phyloP scores from a whole-genome alignment of 2,113 vertebrate genomes.

The Hiodon tergisus region DNA sequence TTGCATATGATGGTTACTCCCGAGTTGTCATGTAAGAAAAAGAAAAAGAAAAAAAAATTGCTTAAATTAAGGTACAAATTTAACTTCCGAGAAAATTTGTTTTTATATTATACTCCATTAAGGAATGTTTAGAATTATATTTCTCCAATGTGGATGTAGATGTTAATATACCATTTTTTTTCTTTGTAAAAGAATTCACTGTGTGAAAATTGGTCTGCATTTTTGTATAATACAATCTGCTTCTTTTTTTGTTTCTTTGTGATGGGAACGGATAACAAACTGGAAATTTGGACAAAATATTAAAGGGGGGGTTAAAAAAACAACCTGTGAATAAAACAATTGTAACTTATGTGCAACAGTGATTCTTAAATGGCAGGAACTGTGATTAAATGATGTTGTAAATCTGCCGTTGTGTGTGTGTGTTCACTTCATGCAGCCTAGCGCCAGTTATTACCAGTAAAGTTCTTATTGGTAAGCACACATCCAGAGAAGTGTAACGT shows the following conservation, averaged over 20 bases:
- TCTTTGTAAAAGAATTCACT: constrained; percentile 82
- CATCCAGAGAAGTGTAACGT: too few relatives aligned
- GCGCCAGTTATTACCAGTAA: too few relatives aligned
- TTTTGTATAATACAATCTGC: constrained; percentile 82
- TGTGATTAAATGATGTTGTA: constrained; percentile 69
- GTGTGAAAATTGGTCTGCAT: constrained; percentile 83
- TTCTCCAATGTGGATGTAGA: constrained; percentile 82
- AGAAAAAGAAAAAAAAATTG: constrained; percentile 55
- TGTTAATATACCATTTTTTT: constrained; percentile 72
- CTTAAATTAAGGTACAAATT: constrained; percentile 79
- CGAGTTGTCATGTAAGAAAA: constrained; percentile 62
- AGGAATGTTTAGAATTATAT: constrained; percentile 81
- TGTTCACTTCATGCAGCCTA: too few relatives aligned
- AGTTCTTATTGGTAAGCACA: too few relatives aligned
- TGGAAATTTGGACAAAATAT: constrained; percentile 61
- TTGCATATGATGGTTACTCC: constrained; percentile 67
- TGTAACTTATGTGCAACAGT: constrained; percentile 72
- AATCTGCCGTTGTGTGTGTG: not conserved
- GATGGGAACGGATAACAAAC: constrained; percentile 59
- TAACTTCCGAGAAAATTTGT: constrained; percentile 68
- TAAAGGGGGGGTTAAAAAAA: constrained; percentile 58
- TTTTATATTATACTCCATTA: constrained; percentile 82
- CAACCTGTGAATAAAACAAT: constrained; percentile 51
- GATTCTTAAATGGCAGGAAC: constrained; percentile 67
- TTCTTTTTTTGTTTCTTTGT: constrained; percentile 37